These are phyloP conservation scores for Linnaemya tessellans DNA, from an alignment of 2,888 invertebrate species.

Conservation along the genomic window DNA sequence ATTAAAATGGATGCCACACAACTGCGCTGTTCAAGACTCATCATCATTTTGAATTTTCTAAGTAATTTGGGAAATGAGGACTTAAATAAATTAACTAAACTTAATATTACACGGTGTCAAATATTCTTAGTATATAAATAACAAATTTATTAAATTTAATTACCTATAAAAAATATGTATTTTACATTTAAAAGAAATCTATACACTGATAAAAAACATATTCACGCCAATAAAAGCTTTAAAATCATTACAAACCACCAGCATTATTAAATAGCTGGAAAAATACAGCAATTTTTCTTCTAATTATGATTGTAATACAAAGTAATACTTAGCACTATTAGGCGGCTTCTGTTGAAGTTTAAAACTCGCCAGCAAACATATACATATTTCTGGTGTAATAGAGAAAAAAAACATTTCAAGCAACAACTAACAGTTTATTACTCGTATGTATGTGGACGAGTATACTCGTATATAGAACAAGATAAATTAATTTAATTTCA, in stretches of 20 bases:
- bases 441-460: background rate
- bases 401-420: background rate
- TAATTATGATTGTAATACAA: slow-evolving; percentile 31
- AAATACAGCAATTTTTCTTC: background rate
- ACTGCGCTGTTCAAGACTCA: no score
- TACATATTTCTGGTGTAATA: slow-evolving; percentile 16
- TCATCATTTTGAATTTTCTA: no score
- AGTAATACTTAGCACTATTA: slow-evolving; percentile 29
- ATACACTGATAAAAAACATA: no score
- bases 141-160: no score
- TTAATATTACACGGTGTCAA: no score
- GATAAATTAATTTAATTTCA: slow-evolving; percentile 68
- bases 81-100: no score
- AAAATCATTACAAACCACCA: background rate
- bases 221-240: background rate
- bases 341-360: slow-evolving; percentile 33
- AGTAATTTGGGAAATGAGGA: no score
- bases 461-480: slow-evolving; percentile 37
- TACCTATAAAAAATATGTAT: no score
- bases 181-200: background rate
- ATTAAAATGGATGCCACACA: no score
- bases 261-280: background rate
- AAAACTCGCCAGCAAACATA: slow-evolving; percentile 24
- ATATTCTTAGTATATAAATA: no score
- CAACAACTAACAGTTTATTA: slow-evolving; percentile 31